Evolutionary conservation across 1,140 invertebrate species (phyloP).

Genomic region (Neodiprion lecontei): DNA sequence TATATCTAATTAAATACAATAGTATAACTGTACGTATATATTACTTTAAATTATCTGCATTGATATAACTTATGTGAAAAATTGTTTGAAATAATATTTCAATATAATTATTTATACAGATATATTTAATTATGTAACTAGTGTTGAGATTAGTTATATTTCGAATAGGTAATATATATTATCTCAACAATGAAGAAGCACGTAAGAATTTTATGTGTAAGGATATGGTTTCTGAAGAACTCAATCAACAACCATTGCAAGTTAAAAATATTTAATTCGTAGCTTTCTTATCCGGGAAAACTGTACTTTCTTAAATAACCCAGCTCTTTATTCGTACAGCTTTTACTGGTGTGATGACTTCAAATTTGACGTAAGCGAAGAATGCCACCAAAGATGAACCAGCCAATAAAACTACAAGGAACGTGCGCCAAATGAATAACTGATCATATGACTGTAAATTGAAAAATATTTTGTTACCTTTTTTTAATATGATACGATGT

Average conservation of each 20-base stretch:
- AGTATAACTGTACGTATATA: neutral
- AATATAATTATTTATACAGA: constrained; percentile 17
- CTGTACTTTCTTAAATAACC: constrained; percentile 41
- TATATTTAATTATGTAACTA: constrained; percentile 29
- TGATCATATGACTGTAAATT: constrained; percentile 66
- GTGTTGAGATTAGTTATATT: constrained; percentile 35
- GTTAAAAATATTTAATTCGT: too few species aligned
- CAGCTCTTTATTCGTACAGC: constrained; percentile 56
- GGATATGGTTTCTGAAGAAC: too few species aligned
- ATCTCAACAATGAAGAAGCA: too few species aligned
- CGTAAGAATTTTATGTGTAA: too few species aligned
- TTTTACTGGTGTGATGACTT: constrained; percentile 58
- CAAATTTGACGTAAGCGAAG: constrained; percentile 60
- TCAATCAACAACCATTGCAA: too few species aligned
- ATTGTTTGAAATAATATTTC: too few species aligned
- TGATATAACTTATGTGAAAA: too few species aligned
- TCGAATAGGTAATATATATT: too few species aligned
- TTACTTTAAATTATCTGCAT: too few species aligned
- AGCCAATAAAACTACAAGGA: constrained; percentile 58
- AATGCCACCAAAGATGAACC: constrained; percentile 59
- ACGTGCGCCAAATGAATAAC: constrained; percentile 63
- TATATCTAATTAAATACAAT: constrained; percentile 21
- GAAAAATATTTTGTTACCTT: constrained; percentile 28
- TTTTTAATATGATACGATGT: neutral
- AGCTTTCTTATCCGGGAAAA: too few species aligned